phyloP scores from a whole-genome alignment of 2,113 vertebrate genomes.

The Vanacampus margaritifer region DNA sequence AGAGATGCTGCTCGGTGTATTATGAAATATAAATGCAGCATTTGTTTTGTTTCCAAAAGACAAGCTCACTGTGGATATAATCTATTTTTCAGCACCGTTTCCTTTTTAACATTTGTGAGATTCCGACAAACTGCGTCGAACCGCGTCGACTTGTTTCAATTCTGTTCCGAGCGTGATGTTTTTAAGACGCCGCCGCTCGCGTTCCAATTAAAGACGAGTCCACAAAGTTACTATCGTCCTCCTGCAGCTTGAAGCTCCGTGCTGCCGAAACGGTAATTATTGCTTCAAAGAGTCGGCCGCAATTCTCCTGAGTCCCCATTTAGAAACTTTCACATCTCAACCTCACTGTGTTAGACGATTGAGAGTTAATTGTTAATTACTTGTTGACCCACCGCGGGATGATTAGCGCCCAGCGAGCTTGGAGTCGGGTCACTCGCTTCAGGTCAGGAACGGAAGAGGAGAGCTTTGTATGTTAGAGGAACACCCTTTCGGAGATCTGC shows the following conservation, averaged over 20 bases:
- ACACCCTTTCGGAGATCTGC: slow-evolving; percentile 46
- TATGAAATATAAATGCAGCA: slow-evolving; percentile 40
- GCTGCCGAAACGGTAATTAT: slow-evolving; percentile 67
- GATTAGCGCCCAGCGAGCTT: slow-evolving; percentile 21
- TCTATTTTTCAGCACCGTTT: slow-evolving; percentile 21
- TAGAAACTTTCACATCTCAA: slow-evolving; percentile 67
- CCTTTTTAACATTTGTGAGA: slow-evolving; percentile 8
- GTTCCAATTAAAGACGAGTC: slow-evolving; percentile 60
- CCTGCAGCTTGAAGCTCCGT: slow-evolving; percentile 43
- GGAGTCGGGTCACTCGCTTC: slow-evolving; percentile 14
- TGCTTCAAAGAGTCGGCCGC: slow-evolving; percentile 66
- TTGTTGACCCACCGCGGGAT: slow-evolving; percentile 43
- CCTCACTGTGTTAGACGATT: slow-evolving; percentile 65
- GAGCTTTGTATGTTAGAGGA: slow-evolving; percentile 52
- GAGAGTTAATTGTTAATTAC: slow-evolving; percentile 71
- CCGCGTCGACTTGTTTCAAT: slow-evolving; percentile 16
- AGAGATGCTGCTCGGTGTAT: slow-evolving; percentile 13
- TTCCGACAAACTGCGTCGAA: slow-evolving; percentile 4
- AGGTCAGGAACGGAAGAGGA: slow-evolving; percentile 32
- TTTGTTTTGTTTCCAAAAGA: slow-evolving; percentile 33
- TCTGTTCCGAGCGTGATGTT: slow-evolving; percentile 26
- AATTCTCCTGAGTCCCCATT: slow-evolving; percentile 60
- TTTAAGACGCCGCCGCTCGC: slow-evolving; percentile 33
- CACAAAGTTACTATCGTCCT: slow-evolving; percentile 47
- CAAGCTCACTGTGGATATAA: slow-evolving; percentile 11